phyloP scores from a whole-genome alignment of 1,140 invertebrate genomes.

The Drepana arcuata region DNA sequence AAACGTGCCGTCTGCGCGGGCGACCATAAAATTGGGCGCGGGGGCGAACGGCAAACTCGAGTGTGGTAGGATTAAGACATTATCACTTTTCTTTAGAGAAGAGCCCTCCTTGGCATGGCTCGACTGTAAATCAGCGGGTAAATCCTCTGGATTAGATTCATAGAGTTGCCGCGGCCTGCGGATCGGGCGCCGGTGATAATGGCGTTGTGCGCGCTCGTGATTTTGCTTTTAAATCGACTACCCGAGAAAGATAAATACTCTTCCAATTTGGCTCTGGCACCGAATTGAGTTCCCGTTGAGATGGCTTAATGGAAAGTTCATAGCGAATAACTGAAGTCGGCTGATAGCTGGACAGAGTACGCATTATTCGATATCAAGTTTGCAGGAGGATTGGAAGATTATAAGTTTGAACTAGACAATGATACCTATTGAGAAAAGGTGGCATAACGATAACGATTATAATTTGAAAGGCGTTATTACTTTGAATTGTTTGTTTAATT shows the following conservation, averaged over 20 bases:
- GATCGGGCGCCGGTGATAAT: slow-evolving; percentile 60
- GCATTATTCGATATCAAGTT: slow-evolving; percentile 5
- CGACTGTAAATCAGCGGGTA: slow-evolving; percentile 70
- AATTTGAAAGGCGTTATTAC: too few relatives aligned
- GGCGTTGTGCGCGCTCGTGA: slow-evolving; percentile 64
- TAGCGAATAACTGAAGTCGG: slow-evolving; percentile 34
- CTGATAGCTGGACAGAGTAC: slow-evolving; percentile 47
- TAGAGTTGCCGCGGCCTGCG: slow-evolving; percentile 68
- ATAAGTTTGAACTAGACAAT: too few relatives aligned
- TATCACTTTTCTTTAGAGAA: slow-evolving; percentile 72
- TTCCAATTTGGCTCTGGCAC: slow-evolving; percentile 47
- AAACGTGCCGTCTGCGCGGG: slow-evolving; percentile 65
- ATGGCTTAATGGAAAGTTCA: slow-evolving; percentile 49
- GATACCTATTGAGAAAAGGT: too few relatives aligned
- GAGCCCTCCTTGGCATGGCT: slow-evolving; percentile 49
- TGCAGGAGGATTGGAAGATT: too few relatives aligned
- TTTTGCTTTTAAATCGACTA: slow-evolving; percentile 70
- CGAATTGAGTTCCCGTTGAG: slow-evolving; percentile 49
- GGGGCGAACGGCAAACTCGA: slow-evolving; percentile 32
- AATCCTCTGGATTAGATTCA: slow-evolving; percentile 72
- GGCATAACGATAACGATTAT: too few relatives aligned
- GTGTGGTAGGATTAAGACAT: slow-evolving; percentile 72
- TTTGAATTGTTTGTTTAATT: too few relatives aligned
- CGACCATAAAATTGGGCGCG: slow-evolving; percentile 63
- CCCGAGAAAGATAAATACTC: slow-evolving; percentile 60